Base-by-base conservation (phyloP, 2,113 vertebrate genomes). In the Tragulus kanchil region DNA sequence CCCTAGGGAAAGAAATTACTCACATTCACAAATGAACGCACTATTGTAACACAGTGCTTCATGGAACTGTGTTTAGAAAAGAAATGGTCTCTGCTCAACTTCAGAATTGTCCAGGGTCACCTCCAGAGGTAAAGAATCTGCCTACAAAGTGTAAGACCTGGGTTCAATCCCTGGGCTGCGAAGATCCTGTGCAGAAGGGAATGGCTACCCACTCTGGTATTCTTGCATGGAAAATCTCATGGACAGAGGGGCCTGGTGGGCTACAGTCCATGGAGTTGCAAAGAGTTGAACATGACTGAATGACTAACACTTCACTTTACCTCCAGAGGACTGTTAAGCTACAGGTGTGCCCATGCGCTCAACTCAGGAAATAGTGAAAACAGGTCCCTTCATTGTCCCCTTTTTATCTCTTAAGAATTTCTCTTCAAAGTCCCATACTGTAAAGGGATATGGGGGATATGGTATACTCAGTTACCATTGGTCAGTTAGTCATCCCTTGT, bases 1-100 rank as follows among this genome's bases (percentile, higher is more conserved):
- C 96, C 82, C 61, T 25, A 71, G 62, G 86, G 84, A 59, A 89
- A 54, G 86, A 88, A 61, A 75, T 93, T 71, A 59, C 95, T 95
- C 79, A 75, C 16, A 78, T 78, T 91, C 52, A 2, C 31, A 84
- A 89, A 50, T 95, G 91, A 87, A 85, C 65, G 48, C 31, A 26
- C 52, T 52, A 36, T 83, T 92, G 36, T 36, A 84, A 87, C 69
- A 62, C 48, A 25, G 1, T 85, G 64, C 69, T 88, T 95, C 93
- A 89, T 62, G 82, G 84, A 97, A 42, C 48, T 67, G 42, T 58
- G n/a, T 50, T 94, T 65, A 62, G 89, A 58, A 58, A 36, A 69
- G 87, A 85, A 93, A 88, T 64, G 42, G 58, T 64, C 71, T 89
- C n/a, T 94, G 52, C 26, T 89, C 5, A 65, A 61, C 75, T 81